Evolutionary conservation across 1,140 invertebrate species (phyloP).

Genomic region (Drosophila pseudoananassae): DNA sequence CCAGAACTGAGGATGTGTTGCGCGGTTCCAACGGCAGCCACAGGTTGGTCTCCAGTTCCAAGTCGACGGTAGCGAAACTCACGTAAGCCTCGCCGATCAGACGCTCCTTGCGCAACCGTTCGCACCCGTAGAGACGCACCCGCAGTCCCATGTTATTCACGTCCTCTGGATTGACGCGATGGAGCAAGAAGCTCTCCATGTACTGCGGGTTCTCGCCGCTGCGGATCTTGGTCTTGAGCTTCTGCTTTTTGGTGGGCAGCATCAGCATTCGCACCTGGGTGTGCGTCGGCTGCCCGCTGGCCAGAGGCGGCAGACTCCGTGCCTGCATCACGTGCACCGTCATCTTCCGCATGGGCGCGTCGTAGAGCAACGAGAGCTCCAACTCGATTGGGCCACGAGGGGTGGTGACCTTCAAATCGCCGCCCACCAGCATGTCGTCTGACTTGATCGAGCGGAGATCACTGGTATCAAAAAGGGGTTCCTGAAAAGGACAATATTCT

Average conservation of each 20-base stretch:
- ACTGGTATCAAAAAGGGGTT: slow-evolving; percentile 84
- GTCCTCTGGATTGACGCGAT: slow-evolving; percentile 96
- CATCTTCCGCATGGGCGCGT: slow-evolving; percentile 94
- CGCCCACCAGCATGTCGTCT: slow-evolving; percentile 66
- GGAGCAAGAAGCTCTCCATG: slow-evolving; percentile 96
- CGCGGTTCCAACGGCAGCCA: slow-evolving; percentile 94
- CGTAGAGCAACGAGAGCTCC: slow-evolving; percentile 94
- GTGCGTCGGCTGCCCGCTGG: slow-evolving; percentile 90
- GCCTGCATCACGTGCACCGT: slow-evolving; percentile 95
- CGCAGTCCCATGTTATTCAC: slow-evolving; percentile 95
- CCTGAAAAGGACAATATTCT: slow-evolving; percentile 67
- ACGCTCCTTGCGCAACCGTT: slow-evolving; percentile 94
- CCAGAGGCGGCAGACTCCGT: slow-evolving; percentile 90
- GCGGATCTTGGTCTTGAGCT: slow-evolving; percentile 95
- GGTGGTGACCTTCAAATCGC: slow-evolving; percentile 41
- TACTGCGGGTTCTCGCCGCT: slow-evolving; percentile 95
- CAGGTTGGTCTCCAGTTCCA: slow-evolving; percentile 94
- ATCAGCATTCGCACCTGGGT: slow-evolving; percentile 93
- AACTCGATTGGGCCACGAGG: slow-evolving; percentile 87
- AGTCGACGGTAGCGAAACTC: slow-evolving; percentile 93
- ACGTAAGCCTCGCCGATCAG: slow-evolving; percentile 95
- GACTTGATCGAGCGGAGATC: slow-evolving; percentile 83
- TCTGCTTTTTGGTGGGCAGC: slow-evolving; percentile 95
- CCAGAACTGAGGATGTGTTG: slow-evolving; percentile 89
- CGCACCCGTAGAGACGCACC: slow-evolving; percentile 95